Conservation (phyloP, 1,140 invertebrate genomes). For the Trichomalopsis sarcophagae region DNA sequence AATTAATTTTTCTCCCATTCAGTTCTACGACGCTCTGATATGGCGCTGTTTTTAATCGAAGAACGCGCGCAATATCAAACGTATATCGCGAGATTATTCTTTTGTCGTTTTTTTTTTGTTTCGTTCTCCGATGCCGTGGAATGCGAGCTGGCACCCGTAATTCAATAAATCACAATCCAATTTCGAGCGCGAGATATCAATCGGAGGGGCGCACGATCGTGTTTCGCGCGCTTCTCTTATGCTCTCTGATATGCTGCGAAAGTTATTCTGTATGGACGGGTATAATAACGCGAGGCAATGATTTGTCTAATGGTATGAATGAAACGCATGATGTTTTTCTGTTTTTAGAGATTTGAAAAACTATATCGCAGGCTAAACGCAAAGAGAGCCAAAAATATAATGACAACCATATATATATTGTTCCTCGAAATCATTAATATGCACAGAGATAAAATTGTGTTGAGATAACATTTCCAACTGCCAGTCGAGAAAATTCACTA, state of each 20-base stretch:
- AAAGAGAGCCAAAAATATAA: too few relatives aligned
- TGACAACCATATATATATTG: too few relatives aligned
- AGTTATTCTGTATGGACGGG: too few relatives aligned
- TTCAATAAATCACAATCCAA: constrained; percentile 45
- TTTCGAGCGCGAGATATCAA: constrained; percentile 43
- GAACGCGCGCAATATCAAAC: neutral
- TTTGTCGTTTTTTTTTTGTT: neutral
- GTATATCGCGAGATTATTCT: neutral
- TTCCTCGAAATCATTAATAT: too few relatives aligned
- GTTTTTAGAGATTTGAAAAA: too few relatives aligned
- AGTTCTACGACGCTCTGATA: neutral
- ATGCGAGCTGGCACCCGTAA: neutral
- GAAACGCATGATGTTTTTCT: too few relatives aligned
- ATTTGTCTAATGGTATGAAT: too few relatives aligned
- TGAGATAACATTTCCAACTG: too few relatives aligned
- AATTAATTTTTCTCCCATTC: neutral
- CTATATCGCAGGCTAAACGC: too few relatives aligned
- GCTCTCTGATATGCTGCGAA: constrained; percentile 14
- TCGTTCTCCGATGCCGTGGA: neutral
- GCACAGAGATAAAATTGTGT: too few relatives aligned
- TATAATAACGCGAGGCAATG: too few relatives aligned
- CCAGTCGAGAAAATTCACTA: too few relatives aligned
- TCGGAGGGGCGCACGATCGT: constrained; percentile 2
- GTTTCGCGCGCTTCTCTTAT: constrained; percentile 42
- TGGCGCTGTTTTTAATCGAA: neutral